Conservation (phyloP, 2,888 invertebrate genomes). For the Rhagophthalmus giganteus region DNA sequence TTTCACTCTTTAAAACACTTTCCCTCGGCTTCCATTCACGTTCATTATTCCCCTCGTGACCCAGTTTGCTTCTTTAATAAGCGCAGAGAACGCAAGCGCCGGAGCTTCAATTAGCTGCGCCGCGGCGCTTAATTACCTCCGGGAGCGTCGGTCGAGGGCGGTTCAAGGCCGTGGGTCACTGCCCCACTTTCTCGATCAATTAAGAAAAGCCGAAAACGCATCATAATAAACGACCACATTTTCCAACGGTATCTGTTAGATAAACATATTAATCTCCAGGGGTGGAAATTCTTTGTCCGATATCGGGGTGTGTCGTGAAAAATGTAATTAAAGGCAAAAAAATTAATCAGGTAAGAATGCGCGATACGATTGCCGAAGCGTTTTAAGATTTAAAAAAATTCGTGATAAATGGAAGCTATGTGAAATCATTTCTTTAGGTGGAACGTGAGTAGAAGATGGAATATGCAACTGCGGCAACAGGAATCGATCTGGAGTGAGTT, state of each 20-base stretch:
- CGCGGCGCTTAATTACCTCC: slow-evolving; percentile 54
- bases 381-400: slow-evolving; percentile 31
- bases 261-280: too few species aligned
- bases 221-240: not conserved
- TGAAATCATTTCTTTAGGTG: slow-evolving; percentile 50
- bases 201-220: slow-evolving; percentile 28
- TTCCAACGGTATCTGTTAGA: too few species aligned
- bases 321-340: too few species aligned
- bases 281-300: too few species aligned
- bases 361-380: too few species aligned
- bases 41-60: slow-evolving; percentile 55
- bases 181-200: slow-evolving; percentile 46
- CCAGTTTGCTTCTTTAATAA: slow-evolving; percentile 54
- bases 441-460: slow-evolving; percentile 50
- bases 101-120: slow-evolving; percentile 53
- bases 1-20: slow-evolving; percentile 57
- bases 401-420: slow-evolving; percentile 49
- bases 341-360: too few species aligned
- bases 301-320: too few species aligned
- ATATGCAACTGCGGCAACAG: slow-evolving; percentile 40
- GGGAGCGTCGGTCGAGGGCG: slow-evolving; percentile 48
- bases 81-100: slow-evolving; percentile 50
- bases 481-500: slow-evolving; percentile 45
- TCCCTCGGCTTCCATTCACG: slow-evolving; percentile 53
- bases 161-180: slow-evolving; percentile 52